Conservation (phyloP, 2,797 vertebrate genomes). For the Choloepus didactylus region DNA sequence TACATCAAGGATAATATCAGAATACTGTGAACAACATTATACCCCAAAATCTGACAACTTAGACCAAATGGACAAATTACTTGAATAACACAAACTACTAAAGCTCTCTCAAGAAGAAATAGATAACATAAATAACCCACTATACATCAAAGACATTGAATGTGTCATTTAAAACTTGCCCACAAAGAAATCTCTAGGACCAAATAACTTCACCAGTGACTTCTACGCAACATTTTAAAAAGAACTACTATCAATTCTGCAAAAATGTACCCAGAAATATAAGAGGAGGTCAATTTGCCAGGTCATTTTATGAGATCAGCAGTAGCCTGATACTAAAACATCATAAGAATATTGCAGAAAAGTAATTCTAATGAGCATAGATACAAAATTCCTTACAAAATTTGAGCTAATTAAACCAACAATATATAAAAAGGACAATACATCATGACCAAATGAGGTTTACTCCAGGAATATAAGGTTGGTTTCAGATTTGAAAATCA, state of each 20-base stretch:
- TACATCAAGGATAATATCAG: background rate
- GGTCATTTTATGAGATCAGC: background rate
- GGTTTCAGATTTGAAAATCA: slow-evolving; percentile 43
- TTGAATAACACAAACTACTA: too few relatives aligned
- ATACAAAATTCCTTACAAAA: slow-evolving; percentile 15
- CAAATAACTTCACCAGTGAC: background rate
- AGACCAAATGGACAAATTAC: too few relatives aligned
- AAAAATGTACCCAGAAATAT: background rate
- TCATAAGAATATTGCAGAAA: background rate
- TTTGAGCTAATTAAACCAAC: background rate
- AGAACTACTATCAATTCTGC: background rate
- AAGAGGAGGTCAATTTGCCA: background rate
- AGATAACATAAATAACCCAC: background rate
- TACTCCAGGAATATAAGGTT: slow-evolving; percentile 39
- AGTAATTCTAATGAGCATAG: background rate
- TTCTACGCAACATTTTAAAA: slow-evolving; percentile 3
- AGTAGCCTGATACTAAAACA: background rate
- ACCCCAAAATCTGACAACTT: background rate
- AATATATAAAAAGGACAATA: too few relatives aligned
- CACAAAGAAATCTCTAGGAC: background rate
- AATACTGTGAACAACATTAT: background rate
- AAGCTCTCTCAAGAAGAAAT: too few relatives aligned
- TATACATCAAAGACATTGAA: background rate
- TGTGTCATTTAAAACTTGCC: background rate
- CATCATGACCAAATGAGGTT: background rate